A percentile compares a stretch with the other conserved stretches of the same genome.
These are phyloP conservation scores for Neotoxoptera formosana DNA, from an alignment of 1,140 invertebrate species.

Conservation along the genomic window DNA sequence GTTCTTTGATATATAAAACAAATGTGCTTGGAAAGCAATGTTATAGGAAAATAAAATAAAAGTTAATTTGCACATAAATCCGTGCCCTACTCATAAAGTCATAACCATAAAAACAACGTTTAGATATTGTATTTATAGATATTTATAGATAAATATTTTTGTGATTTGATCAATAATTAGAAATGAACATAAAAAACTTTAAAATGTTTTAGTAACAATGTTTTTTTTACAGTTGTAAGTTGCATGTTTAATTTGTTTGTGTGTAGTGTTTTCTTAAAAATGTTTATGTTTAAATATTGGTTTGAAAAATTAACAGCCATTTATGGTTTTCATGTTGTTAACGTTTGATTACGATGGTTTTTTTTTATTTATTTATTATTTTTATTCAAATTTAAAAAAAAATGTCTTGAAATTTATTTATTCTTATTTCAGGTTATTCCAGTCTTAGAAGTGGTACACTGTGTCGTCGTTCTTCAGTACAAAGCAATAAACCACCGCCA, in stretches of 20 bases:
- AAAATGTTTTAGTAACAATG: not conserved
- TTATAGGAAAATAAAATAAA: not conserved
- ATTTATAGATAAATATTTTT: not conserved
- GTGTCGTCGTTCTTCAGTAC: conserved; percentile 70
- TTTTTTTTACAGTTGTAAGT: not conserved
- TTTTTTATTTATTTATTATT: not conserved
- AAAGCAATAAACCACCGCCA: conserved; percentile 78
- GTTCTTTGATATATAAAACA: not conserved
- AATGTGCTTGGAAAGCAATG: not conserved
- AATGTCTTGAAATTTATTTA: not conserved
- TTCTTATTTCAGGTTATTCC: conserved; percentile 62
- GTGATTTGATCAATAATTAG: not conserved
- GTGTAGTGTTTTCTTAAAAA: not conserved
- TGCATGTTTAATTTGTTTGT: not conserved
- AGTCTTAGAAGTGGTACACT: conserved; percentile 64
- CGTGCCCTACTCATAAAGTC: too few species aligned
- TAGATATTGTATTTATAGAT: not conserved
- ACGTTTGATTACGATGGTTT: not conserved
- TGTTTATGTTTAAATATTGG: not conserved
- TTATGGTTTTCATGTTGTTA: not conserved
- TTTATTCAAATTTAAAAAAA: not conserved
- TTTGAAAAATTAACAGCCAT: not conserved
- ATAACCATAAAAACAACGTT: too few species aligned
- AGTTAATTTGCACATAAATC: too few species aligned
- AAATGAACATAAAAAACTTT: not conserved